Conservation (phyloP, 2,113 vertebrate species). For the Anolis sagrei region DNA sequence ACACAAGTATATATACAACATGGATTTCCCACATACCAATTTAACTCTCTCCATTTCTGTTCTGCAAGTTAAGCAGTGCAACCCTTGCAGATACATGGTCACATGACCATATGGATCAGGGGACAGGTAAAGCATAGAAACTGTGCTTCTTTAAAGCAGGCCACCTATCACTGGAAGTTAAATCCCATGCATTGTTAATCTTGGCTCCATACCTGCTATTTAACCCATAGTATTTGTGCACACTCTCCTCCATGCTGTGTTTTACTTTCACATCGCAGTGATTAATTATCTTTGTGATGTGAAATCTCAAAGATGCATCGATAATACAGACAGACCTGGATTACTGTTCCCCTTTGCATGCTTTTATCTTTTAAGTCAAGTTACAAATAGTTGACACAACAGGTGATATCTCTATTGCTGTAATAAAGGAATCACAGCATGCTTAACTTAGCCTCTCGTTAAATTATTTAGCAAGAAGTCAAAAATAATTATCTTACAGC, state of each 20-base stretch:
- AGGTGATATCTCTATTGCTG: background rate
- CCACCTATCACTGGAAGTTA: no score
- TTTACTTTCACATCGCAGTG: background rate
- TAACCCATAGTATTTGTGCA: background rate
- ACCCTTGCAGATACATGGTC: background rate
- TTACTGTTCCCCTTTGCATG: background rate
- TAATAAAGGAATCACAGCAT: constrained; percentile 14
- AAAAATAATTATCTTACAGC: constrained; percentile 19
- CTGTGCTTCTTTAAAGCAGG: background rate
- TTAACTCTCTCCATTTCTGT: background rate
- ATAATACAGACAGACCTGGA: background rate
- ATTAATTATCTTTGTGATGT: constrained; percentile 3
- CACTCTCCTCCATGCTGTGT: background rate
- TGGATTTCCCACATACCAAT: background rate
- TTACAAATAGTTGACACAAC: background rate
- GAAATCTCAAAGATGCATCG: background rate
- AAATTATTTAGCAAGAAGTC: constrained; percentile 29
- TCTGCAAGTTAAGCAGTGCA: background rate
- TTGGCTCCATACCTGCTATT: background rate
- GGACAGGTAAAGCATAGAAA: background rate
- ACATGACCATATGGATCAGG: background rate
- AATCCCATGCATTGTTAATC: background rate
- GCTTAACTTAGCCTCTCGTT: background rate
- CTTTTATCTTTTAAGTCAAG: constrained; percentile 6
- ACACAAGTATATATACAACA: background rate